Evolutionary conservation across 2,113 vertebrate species (phyloP).

Genomic region (Albula glossodonta): DNA sequence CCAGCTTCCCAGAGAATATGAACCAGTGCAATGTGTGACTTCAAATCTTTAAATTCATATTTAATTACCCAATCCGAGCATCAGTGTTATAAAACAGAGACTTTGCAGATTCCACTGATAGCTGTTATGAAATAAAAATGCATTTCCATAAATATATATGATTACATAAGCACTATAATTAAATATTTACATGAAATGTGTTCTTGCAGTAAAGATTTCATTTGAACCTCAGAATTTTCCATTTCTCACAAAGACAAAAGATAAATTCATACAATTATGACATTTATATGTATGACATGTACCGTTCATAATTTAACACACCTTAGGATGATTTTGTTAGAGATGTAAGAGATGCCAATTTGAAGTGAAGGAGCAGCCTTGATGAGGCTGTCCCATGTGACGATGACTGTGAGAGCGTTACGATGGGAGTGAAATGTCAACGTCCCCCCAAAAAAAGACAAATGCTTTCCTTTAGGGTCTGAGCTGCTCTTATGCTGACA

Average conservation of each 20-base stretch:
- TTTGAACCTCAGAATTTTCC: neutral
- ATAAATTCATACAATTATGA: neutral
- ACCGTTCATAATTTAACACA: neutral
- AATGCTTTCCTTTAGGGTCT: constrained; percentile 49
- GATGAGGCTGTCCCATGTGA: neutral
- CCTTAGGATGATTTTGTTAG: neutral
- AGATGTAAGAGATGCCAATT: neutral
- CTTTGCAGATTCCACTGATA: constrained; percentile 53
- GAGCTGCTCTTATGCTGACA: constrained; percentile 61
- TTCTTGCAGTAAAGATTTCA: no score
- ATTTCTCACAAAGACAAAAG: neutral
- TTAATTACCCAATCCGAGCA: constrained; percentile 67
- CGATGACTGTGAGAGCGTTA: neutral
- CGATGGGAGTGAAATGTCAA: constrained; percentile 49
- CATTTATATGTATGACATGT: neutral
- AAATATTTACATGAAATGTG: neutral
- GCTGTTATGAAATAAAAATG: constrained; percentile 72
- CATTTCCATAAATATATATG: constrained; percentile 68
- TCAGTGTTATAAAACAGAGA: constrained; percentile 67
- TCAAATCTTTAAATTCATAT: constrained; percentile 71
- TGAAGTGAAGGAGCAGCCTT: neutral
- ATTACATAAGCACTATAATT: constrained; percentile 59
- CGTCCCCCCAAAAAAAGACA: constrained; percentile 52
- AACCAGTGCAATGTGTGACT: neutral
- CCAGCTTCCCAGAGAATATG: constrained; percentile 2